Conservation (phyloP, 2,113 vertebrate species). For the Galbula dea region DNA sequence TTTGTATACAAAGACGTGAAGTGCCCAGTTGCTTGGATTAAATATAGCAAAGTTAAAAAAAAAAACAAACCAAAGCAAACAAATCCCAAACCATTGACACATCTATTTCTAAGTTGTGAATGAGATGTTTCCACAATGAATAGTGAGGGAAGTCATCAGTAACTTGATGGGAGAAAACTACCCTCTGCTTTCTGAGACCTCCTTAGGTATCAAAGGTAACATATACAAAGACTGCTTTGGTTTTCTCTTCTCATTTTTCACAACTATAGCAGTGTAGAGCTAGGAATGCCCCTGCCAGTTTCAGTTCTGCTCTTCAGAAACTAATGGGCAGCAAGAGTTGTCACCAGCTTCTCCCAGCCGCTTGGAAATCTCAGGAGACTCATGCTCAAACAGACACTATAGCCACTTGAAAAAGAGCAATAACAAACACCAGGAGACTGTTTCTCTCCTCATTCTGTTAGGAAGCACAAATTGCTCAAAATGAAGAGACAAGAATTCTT, state of each 20-base stretch:
- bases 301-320: constrained; percentile 12
- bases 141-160: neutral
- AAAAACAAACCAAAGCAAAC: neutral
- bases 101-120: neutral
- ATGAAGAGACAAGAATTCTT: neutral
- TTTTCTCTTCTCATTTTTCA: constrained; percentile 1
- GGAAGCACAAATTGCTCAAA: neutral
- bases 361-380: neutral
- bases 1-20: neutral
- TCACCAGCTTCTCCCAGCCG: neutral
- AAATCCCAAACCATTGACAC: neutral
- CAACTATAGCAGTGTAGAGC: neutral
- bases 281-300: neutral
- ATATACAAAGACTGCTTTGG: neutral
- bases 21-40: neutral
- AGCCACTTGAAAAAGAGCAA: neutral
- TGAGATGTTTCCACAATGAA: neutral
- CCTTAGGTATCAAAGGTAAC: neutral
- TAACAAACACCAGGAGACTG: neutral
- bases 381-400: neutral
- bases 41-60: neutral
- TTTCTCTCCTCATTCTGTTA: neutral
- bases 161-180: neutral
- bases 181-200: neutral
- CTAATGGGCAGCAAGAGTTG: neutral